Percentiles rank a stretch among this genome's conserved stretches.
Conservation (phyloP, 64 coral and sea anemone species). For the Pachyseris speciosa region DNA sequence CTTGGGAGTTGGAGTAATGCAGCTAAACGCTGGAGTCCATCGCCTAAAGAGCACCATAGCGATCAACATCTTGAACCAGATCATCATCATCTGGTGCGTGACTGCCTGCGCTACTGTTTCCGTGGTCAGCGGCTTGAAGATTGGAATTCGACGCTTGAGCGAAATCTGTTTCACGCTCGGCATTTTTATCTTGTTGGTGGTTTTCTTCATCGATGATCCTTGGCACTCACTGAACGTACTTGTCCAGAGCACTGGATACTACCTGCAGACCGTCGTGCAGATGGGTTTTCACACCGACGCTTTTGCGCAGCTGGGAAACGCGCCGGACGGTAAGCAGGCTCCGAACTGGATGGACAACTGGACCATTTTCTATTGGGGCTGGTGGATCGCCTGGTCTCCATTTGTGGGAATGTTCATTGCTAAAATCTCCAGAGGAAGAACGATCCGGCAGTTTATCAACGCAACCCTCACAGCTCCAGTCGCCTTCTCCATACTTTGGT, state of each 20-base stretch:
- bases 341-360: slow-evolving; percentile 55
- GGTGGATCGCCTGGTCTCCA: slow-evolving; percentile 80
- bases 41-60: slow-evolving; percentile 22
- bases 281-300: slow-evolving; percentile 74
- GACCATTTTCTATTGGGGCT: slow-evolving; percentile 78
- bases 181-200: slow-evolving; percentile 42
- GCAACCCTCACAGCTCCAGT: slow-evolving; percentile 60
- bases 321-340: slow-evolving; percentile 36
- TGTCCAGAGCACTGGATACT: slow-evolving; percentile 63
- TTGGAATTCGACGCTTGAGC: slow-evolving; percentile 68
- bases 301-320: slow-evolving; percentile 68
- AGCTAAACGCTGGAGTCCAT: slow-evolving; percentile 58
- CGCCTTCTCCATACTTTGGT: slow-evolving; percentile 57
- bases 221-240: slow-evolving; percentile 46
- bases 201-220: slow-evolving; percentile 50
- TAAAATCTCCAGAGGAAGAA: slow-evolving; percentile 59
- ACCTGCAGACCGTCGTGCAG: slow-evolving; percentile 52
- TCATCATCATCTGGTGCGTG: slow-evolving; percentile 70
- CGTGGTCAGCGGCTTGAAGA: slow-evolving; percentile 57
- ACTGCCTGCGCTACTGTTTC: slow-evolving; percentile 46
- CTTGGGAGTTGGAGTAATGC: slow-evolving; percentile 67
- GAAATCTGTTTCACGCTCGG: slow-evolving; percentile 62
- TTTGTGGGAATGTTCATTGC: slow-evolving; percentile 68
- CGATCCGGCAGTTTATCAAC: slow-evolving; percentile 61
- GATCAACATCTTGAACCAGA: slow-evolving; percentile 19